A percentile compares a stretch with the other conserved stretches of the same genome.
phyloP scores from a whole-genome alignment of 2,888 invertebrate genomes.

The Lacanobia oleracea region DNA sequence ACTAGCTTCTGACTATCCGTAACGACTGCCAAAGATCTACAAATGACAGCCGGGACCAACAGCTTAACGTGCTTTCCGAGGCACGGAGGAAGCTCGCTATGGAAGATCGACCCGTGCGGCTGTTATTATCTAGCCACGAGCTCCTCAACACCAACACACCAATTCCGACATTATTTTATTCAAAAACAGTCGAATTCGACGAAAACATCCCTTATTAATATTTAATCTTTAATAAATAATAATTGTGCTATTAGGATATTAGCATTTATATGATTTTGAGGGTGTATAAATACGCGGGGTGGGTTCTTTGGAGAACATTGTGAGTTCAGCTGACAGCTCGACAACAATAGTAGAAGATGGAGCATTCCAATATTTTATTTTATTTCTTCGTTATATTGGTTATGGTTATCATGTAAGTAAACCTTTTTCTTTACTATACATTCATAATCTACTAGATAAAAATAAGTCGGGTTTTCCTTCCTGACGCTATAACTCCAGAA shows the following conservation, averaged over 20 bases:
- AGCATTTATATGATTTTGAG: constrained; percentile 13
- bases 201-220: constrained; percentile 20
- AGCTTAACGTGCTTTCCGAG: no score
- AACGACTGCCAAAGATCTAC: no score
- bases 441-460: no score
- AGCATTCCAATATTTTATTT: neutral
- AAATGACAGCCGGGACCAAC: no score
- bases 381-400: neutral
- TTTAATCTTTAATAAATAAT: constrained; percentile 23
- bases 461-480: no score
- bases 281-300: constrained; percentile 5
- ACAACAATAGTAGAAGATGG: neutral
- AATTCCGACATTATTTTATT: neutral
- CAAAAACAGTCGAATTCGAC: neutral
- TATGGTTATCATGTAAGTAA: neutral
- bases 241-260: constrained; percentile 15
- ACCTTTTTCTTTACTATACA: neutral
- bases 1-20: no score
- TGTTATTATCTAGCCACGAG: no score
- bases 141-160: no score
- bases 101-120: no score
- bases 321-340: neutral
- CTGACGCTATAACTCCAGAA: no score
- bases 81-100: neutral
- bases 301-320: neutral